A percentile compares a stretch with the other conserved stretches of the same genome.
Conservation (phyloP, 2,797 vertebrate genomes). For the Tokudaia tokunoshimensis region DNA sequence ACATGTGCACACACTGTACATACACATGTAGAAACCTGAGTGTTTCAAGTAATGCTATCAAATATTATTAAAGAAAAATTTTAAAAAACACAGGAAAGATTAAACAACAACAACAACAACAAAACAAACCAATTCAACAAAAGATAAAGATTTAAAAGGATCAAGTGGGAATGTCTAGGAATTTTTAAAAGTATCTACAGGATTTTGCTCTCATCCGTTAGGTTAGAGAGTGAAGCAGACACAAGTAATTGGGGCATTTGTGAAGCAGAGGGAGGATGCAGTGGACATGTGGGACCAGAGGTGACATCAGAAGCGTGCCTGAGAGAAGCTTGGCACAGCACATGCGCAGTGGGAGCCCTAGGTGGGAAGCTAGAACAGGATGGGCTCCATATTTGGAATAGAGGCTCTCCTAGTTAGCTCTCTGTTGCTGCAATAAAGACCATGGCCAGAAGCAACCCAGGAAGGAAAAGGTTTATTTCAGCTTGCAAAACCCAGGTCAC, state of each 20-base stretch:
- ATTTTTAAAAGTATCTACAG: neutral
- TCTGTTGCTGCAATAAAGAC: neutral
- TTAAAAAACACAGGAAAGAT: neutral
- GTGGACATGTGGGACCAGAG: neutral
- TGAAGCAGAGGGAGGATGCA: neutral
- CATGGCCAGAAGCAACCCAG: neutral
- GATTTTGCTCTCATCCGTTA: neutral
- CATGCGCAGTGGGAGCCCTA: rapidly evolving
- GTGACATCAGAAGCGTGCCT: neutral
- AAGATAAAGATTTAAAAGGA: too few species aligned
- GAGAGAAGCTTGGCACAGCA: neutral
- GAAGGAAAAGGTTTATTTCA: neutral
- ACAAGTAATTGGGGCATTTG: neutral
- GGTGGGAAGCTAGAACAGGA: rapidly evolving
- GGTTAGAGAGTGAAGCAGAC: neutral
- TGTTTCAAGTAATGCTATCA: neutral
- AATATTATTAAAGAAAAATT: neutral
- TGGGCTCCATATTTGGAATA: too few species aligned
- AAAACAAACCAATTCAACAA: neutral
- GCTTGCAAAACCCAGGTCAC: too few species aligned
- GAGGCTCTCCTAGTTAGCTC: too few species aligned
- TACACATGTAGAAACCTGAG: neutral
- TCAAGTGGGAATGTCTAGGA: neutral
- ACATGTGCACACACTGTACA: neutral
- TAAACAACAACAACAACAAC: neutral